phyloP scores from a whole-genome alignment of 2,797 vertebrate genomes.

The Naso thynnoides region DNA sequence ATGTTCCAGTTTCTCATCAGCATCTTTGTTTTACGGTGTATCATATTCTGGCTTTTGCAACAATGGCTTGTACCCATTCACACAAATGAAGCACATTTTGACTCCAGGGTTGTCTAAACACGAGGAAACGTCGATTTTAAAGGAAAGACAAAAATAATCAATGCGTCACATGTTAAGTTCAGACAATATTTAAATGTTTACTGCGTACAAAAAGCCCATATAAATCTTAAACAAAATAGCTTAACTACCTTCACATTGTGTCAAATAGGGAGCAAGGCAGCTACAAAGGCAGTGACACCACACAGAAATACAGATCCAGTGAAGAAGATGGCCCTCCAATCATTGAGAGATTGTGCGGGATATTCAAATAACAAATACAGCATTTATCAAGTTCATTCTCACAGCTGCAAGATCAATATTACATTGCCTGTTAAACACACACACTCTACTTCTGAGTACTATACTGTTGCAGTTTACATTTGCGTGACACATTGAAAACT shows the following conservation, averaged over 20 bases:
- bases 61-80: neutral
- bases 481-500: neutral
- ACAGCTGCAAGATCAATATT: neutral
- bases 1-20: neutral
- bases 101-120: neutral
- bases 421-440: neutral
- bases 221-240: slow-evolving; percentile 5
- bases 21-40: neutral
- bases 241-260: neutral
- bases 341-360: neutral
- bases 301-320: slow-evolving; percentile 7
- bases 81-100: neutral
- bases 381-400: neutral
- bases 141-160: neutral
- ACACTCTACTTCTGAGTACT: neutral
- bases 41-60: neutral
- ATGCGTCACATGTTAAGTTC: neutral
- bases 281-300: neutral
- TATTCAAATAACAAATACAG: slow-evolving; percentile 1
- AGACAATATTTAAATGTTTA: slow-evolving; percentile 23
- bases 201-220: slow-evolving; percentile 18
- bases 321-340: neutral
- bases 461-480: neutral
- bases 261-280: neutral
- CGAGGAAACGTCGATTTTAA: neutral